Percentiles rank a stretch among this genome's conserved stretches.
These are phyloP conservation scores for Ammodytes marinus DNA, from an alignment of 2,113 vertebrate genomes.

Conservation along the genomic window DNA sequence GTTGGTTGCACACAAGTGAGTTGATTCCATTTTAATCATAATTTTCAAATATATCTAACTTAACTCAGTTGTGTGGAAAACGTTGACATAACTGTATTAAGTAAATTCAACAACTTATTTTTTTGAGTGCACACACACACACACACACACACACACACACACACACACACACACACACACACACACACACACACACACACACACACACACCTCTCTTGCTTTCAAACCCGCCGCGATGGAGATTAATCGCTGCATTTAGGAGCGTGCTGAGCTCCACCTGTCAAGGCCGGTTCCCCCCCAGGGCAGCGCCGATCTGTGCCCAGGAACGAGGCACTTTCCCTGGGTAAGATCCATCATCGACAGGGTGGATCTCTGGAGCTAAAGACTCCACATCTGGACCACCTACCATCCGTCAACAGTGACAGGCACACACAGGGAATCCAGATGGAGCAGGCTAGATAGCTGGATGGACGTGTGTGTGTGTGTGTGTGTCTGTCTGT, in stretches of 20 bases:
- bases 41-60: too few relatives aligned
- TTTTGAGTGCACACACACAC: too few relatives aligned
- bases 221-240: slow-evolving; percentile 67
- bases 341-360: slow-evolving; percentile 70
- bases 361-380: slow-evolving; percentile 62
- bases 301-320: slow-evolving; percentile 63
- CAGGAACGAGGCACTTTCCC: slow-evolving; percentile 50
- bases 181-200: slow-evolving; percentile 75
- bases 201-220: slow-evolving; percentile 64
- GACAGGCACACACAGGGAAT: slow-evolving; percentile 60
- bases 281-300: slow-evolving; percentile 65
- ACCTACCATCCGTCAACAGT: slow-evolving; percentile 65
- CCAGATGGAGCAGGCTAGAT: slow-evolving; percentile 52
- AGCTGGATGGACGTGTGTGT: slow-evolving; percentile 32
- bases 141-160: neutral
- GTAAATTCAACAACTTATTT: too few relatives aligned
- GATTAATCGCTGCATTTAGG: slow-evolving; percentile 80
- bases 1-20: too few relatives aligned
- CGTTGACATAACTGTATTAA: too few relatives aligned
- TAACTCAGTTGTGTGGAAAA: too few relatives aligned
- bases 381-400: slow-evolving; percentile 65
- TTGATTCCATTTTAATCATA: too few relatives aligned
- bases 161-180: slow-evolving; percentile 66
- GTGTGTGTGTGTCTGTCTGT: neutral
- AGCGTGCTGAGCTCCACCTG: slow-evolving; percentile 81